Conservation (phyloP, 2,113 vertebrate species). For the Pseudorasbora parva region DNA sequence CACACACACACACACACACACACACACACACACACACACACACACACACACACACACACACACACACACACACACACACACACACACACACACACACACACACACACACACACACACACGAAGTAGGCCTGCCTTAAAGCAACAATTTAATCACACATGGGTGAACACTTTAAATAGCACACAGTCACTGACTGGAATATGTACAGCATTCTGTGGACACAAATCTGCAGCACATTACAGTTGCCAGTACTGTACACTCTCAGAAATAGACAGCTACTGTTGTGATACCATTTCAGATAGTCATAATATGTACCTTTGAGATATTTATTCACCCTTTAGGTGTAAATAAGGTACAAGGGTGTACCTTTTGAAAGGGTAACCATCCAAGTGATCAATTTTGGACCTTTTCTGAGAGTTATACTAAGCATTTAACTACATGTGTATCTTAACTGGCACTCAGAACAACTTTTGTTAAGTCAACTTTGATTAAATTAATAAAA, state of each 20-base stretch:
- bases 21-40: no score
- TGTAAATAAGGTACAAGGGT: no score
- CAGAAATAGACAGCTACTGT: neutral
- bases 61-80: neutral
- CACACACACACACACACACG: slow-evolving; percentile 45
- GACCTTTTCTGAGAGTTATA: no score
- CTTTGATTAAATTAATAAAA: neutral
- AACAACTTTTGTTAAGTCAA: neutral
- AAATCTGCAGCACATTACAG: neutral
- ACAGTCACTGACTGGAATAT: slow-evolving; percentile 35
- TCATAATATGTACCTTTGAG: neutral
- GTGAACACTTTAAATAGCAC: slow-evolving; percentile 44
- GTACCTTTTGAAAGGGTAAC: no score
- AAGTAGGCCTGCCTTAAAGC: slow-evolving; percentile 53
- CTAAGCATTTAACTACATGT: neutral
- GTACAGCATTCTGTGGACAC: slow-evolving; percentile 28
- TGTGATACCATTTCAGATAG: neutral
- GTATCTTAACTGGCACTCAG: neutral
- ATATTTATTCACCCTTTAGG: no score
- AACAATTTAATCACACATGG: slow-evolving; percentile 53
- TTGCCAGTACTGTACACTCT: neutral
- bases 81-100: slow-evolving; percentile 20
- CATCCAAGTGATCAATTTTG: no score
- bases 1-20: neutral
- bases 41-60: no score